These are phyloP conservation scores for Sarcoramphus papa DNA, from an alignment of 2,797 vertebrate genomes.

Conservation along the genomic window DNA sequence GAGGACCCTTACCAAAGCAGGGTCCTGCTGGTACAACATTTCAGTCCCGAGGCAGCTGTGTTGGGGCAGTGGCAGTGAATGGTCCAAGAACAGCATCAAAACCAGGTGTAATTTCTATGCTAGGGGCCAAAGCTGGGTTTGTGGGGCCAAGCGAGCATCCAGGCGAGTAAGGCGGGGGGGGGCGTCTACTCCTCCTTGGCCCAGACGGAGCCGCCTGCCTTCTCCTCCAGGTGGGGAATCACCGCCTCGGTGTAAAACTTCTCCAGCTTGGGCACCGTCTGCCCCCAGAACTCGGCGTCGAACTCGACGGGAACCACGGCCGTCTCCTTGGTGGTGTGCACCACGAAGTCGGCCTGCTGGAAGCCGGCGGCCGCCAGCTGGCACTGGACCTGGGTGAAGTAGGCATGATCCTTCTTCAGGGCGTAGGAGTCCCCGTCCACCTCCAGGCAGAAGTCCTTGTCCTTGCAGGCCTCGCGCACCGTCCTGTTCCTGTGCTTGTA, in stretches of 20 bases:
- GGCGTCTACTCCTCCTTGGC: slow-evolving; percentile 63
- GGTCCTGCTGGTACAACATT: background rate
- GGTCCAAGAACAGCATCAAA: background rate
- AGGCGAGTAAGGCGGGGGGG: rapidly evolving
- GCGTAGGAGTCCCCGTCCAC: slow-evolving; percentile 33
- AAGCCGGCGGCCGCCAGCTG: slow-evolving; percentile 77
- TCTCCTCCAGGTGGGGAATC: slow-evolving; percentile 64
- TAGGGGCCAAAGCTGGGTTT: background rate
- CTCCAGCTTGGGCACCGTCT: slow-evolving; percentile 74
- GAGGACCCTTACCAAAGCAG: background rate
- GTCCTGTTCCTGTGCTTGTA: slow-evolving; percentile 77
- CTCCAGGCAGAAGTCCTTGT: slow-evolving; percentile 78
- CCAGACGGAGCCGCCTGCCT: background rate
- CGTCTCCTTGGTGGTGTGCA: slow-evolving; percentile 75
- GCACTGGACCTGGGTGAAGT: slow-evolving; percentile 83
- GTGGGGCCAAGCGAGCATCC: background rate
- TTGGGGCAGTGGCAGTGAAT: background rate
- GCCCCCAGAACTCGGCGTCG: slow-evolving; percentile 72
- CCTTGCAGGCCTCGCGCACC: slow-evolving; percentile 75
- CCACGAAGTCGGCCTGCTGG: slow-evolving; percentile 70
- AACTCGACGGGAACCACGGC: slow-evolving; percentile 76
- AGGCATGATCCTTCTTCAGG: slow-evolving; percentile 76
- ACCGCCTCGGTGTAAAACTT: slow-evolving; percentile 74
- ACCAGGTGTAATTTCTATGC: background rate
- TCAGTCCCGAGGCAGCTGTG: rapidly evolving